Evolutionary conservation across 1,140 invertebrate genomes (phyloP).

Genomic region (Ptiloglossa arizonensis): DNA sequence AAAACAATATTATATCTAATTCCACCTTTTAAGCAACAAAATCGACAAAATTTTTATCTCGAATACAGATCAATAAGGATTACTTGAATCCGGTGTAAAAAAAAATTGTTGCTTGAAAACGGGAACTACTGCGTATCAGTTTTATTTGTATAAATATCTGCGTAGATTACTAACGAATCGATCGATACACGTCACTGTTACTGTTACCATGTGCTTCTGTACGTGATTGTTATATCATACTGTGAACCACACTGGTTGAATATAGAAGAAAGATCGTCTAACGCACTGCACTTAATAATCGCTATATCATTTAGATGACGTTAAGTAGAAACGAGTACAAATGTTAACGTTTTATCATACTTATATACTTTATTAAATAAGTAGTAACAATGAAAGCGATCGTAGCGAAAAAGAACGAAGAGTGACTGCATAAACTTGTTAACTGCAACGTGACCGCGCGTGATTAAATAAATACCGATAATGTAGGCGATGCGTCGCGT

Average conservation of each 20-base stretch:
- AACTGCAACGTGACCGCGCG: slow-evolving; percentile 9
- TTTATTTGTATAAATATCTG: no score
- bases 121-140: no score
- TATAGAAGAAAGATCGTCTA: slow-evolving; percentile 11
- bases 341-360: slow-evolving; percentile 17
- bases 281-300: slow-evolving; percentile 21
- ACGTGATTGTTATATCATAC: neutral
- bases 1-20: no score
- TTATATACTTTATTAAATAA: slow-evolving; percentile 22
- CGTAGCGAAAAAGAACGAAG: neutral
- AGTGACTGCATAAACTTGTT: slow-evolving; percentile 33
- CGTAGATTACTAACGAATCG: no score
- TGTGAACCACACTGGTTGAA: slow-evolving; percentile 24
- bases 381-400: neutral
- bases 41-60: no score
- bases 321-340: slow-evolving; percentile 36
- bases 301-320: slow-evolving; percentile 2
- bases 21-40: no score
- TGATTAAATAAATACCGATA: neutral
- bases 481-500: neutral
- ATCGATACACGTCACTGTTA: no score
- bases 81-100: no score
- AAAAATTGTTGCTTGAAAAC: no score
- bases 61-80: no score
- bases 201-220: no score